Evolutionary conservation across 2,113 vertebrate genomes (phyloP).

Genomic region (Hemiprocne comata): DNA sequence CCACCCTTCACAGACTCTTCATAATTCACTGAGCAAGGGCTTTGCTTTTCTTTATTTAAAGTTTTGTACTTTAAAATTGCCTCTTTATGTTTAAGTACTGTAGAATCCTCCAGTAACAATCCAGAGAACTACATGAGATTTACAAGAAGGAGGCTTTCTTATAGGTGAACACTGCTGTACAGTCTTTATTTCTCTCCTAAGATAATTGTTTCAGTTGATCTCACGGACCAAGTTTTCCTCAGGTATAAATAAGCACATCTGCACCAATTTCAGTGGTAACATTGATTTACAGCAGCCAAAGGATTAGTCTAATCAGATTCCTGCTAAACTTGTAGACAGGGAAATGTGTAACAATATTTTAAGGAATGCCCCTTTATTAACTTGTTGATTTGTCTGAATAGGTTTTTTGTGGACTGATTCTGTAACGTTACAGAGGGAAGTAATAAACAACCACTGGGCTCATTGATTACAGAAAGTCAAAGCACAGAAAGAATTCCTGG

Average conservation of each 20-base stretch:
- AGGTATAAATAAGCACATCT: not conserved
- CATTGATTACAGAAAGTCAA: not conserved
- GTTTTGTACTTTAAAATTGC: constrained; percentile 18
- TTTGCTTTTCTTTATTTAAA: constrained; percentile 44
- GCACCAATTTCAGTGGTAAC: not conserved
- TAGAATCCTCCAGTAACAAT: constrained; percentile 4
- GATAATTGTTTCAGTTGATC: not conserved
- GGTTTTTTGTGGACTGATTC: not conserved
- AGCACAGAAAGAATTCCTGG: not conserved
- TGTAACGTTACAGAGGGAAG: not conserved
- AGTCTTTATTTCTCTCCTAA: not conserved
- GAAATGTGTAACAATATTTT: not conserved
- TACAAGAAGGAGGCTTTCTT: not conserved
- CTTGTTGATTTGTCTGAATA: not conserved
- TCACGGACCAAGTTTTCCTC: not conserved
- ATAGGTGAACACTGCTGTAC: not conserved
- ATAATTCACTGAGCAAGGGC: constrained; percentile 35
- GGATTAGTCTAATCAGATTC: not conserved
- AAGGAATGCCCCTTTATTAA: not conserved
- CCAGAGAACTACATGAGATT: not conserved
- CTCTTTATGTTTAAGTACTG: not conserved
- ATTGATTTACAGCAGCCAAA: not conserved
- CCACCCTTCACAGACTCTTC: constrained; percentile 29
- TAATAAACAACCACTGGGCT: not conserved
- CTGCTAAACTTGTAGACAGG: not conserved